Evolutionary conservation across 2,113 vertebrate species (phyloP).

Genomic region (Pandion haliaetus): DNA sequence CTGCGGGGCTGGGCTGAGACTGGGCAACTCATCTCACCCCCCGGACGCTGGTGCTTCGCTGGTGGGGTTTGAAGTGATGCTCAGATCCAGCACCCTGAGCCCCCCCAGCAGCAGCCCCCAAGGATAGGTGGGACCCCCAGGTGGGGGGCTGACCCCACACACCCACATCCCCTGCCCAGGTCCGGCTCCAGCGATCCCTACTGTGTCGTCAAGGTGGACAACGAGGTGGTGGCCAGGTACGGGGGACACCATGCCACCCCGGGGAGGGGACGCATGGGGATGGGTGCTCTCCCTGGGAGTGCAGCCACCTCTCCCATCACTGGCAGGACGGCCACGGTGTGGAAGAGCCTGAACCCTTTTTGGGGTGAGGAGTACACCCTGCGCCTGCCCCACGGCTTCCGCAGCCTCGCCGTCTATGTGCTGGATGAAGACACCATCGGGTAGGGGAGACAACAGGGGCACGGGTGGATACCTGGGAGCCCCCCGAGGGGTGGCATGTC

Average conservation of each 20-base stretch:
- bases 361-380: conserved; percentile 92
- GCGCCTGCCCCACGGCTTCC: conserved; percentile 85
- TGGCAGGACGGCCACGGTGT: conserved; percentile 85
- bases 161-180: conserved; percentile 40
- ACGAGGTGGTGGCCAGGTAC: conserved; percentile 89
- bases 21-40: rapidly evolving
- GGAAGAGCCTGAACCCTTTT: conserved; percentile 90
- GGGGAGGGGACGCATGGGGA: rapidly evolving
- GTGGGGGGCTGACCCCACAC: neutral
- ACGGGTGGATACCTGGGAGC: neutral
- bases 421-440: conserved; percentile 91
- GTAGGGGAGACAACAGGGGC: conserved; percentile 39
- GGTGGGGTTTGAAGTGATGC: neutral
- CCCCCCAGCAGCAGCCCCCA: neutral
- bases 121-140: too few relatives aligned
- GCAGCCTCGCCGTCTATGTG: conserved; percentile 82
- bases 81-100: neutral
- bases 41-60: neutral
- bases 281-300: neutral
- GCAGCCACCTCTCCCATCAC: neutral
- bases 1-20: neutral
- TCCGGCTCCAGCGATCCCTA: conserved; percentile 91
- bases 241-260: rapidly evolving
- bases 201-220: conserved; percentile 90
- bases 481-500: neutral